Conservation (phyloP, 2,113 vertebrate genomes). For the Fregata magnificens region DNA sequence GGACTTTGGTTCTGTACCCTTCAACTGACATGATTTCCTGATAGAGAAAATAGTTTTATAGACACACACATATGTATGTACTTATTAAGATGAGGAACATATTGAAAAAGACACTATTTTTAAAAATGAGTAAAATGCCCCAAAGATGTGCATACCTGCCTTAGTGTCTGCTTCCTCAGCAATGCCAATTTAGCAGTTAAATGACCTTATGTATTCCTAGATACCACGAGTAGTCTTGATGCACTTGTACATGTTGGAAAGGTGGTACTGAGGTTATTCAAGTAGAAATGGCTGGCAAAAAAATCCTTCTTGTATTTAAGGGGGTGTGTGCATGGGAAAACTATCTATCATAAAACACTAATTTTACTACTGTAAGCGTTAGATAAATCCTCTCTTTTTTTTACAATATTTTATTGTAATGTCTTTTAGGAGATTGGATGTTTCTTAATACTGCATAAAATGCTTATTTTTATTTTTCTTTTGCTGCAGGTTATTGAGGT, state of each 20-base stretch:
- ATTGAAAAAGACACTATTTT: fast-evolving
- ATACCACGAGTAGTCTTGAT: background rate
- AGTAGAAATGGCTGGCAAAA: background rate
- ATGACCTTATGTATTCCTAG: background rate
- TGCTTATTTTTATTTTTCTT: background rate
- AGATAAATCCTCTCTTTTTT: background rate
- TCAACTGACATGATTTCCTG: background rate
- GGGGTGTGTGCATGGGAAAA: background rate
- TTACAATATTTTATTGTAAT: background rate
- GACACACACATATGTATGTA: fast-evolving
- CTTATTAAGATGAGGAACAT: background rate
- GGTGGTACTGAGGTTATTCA: background rate
- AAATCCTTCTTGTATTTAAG: background rate
- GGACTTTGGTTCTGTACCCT: fast-evolving
- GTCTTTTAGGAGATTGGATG: background rate
- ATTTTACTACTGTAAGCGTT: background rate
- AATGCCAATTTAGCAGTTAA: background rate
- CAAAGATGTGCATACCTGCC: background rate
- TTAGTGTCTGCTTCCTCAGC: background rate
- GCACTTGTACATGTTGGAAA: background rate
- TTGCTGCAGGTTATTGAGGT: background rate
- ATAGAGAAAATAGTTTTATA: background rate
- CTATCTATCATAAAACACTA: background rate
- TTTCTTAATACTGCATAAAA: background rate
- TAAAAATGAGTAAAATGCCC: background rate